These are phyloP conservation scores for Ciconia stormi DNA, from an alignment of 2,113 vertebrate species.

Conservation along the genomic window DNA sequence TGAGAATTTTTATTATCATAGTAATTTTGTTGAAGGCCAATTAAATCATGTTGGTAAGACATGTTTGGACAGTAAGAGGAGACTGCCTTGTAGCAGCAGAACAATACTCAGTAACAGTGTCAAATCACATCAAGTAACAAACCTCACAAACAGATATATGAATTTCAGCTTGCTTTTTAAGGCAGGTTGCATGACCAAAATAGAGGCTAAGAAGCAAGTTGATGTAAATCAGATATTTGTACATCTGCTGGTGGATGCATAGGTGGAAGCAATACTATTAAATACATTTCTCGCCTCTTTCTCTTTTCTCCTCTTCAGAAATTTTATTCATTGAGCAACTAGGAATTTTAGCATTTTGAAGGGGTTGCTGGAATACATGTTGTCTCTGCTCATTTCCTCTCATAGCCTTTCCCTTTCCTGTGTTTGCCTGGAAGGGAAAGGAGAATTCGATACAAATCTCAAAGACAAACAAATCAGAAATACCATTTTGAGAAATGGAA, in stretches of 20 bases:
- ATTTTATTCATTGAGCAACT: neutral
- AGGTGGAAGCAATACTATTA: neutral
- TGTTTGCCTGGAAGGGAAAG: neutral
- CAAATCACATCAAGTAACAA: neutral
- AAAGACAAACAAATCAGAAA: neutral
- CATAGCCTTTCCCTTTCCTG: neutral
- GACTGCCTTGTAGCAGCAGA: neutral
- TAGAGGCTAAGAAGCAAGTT: neutral
- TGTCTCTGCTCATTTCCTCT: neutral
- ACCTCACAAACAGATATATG: neutral
- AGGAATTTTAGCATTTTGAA: neutral
- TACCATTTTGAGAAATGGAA: neutral
- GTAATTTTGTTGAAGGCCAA: neutral
- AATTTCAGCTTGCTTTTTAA: neutral
- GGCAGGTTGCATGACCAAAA: neutral
- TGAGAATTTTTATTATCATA: slow-evolving; percentile 49
- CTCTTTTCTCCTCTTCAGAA: neutral
- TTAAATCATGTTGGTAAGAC: slow-evolving; percentile 4
- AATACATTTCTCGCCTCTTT: neutral
- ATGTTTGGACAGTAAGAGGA: neutral
- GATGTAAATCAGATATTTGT: neutral
- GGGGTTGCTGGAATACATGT: neutral
- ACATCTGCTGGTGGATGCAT: neutral
- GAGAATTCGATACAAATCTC: neutral
- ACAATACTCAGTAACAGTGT: neutral